Evolutionary conservation across 2,888 invertebrate genomes (phyloP).

Genomic region (Drosophila borborema): DNA sequence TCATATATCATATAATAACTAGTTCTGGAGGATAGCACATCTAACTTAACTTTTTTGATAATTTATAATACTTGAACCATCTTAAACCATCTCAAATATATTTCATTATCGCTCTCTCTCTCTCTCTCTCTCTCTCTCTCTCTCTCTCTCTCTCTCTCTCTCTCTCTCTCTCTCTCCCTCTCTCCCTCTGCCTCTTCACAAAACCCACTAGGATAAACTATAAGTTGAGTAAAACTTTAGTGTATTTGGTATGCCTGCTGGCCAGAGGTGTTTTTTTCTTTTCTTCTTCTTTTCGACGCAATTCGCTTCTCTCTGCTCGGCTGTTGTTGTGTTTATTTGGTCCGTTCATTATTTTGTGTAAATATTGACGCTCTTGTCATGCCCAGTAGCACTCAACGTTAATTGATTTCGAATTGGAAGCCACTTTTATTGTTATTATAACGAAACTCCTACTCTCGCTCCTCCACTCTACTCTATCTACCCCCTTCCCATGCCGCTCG

Average conservation of each 20-base stretch:
- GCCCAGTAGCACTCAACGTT: conserved; percentile 82
- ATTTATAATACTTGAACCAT: not conserved
- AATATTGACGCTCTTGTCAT: conserved; percentile 81
- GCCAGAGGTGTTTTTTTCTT: not conserved
- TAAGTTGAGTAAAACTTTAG: not conserved
- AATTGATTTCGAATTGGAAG: conserved; percentile 81
- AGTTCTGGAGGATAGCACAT: not conserved
- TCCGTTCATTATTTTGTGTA: conserved; percentile 77
- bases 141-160: not conserved
- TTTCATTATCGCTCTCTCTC: not conserved
- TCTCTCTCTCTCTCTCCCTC: not conserved
- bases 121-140: not conserved
- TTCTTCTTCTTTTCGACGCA: not conserved
- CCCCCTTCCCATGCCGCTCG: not conserved
- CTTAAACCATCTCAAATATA: not conserved
- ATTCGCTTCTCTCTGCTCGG: conserved; percentile 4
- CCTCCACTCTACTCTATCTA: not conserved
- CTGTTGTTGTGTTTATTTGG: conserved; percentile 68
- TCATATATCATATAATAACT: not conserved
- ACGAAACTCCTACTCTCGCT: conserved; percentile 37
- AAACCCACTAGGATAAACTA: not conserved
- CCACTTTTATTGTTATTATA: conserved; percentile 78
- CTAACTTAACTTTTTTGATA: not conserved
- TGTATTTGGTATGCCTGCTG: conserved; percentile 2
- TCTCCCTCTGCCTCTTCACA: not conserved